These are phyloP conservation scores for Barypeithes pellucidus DNA, from an alignment of 2,888 invertebrate genomes.

Conservation along the genomic window DNA sequence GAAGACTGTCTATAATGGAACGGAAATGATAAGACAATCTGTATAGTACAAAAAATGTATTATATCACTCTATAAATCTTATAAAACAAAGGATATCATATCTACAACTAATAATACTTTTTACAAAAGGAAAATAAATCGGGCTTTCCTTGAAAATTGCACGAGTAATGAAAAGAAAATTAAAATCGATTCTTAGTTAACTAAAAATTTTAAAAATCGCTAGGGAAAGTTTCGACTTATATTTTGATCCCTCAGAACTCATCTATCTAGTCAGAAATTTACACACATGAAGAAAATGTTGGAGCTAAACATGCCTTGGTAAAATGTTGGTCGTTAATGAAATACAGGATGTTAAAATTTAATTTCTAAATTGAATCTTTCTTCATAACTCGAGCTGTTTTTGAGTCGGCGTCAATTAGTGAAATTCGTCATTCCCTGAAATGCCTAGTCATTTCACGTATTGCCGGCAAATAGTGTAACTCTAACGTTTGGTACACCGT, in stretches of 20 bases:
- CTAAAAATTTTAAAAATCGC: neutral
- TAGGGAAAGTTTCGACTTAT: neutral
- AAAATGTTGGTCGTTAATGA: too few species aligned
- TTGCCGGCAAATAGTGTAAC: too few species aligned
- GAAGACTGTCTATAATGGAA: neutral
- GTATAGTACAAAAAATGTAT: constrained; percentile 47
- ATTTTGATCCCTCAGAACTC: constrained; percentile 20
- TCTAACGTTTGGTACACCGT: too few species aligned
- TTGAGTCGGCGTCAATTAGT: too few species aligned
- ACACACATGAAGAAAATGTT: too few species aligned
- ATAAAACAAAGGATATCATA: constrained; percentile 47
- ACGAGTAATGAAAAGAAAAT: constrained; percentile 15
- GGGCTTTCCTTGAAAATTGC: constrained; percentile 30
- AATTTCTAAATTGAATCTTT: too few species aligned
- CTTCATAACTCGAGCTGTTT: too few species aligned
- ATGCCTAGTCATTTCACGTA: too few species aligned
- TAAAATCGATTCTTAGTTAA: neutral
- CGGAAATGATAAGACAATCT: neutral
- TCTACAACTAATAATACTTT: constrained; percentile 48
- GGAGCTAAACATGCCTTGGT: too few species aligned
- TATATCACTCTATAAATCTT: constrained; percentile 52
- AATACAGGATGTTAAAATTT: too few species aligned
- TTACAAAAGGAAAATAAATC: constrained; percentile 42
- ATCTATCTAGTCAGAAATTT: too few species aligned
- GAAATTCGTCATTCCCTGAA: too few species aligned